These are phyloP conservation scores for Invenusta paracnida DNA, from an alignment of 2,888 invertebrate genomes.

Conservation along the genomic window DNA sequence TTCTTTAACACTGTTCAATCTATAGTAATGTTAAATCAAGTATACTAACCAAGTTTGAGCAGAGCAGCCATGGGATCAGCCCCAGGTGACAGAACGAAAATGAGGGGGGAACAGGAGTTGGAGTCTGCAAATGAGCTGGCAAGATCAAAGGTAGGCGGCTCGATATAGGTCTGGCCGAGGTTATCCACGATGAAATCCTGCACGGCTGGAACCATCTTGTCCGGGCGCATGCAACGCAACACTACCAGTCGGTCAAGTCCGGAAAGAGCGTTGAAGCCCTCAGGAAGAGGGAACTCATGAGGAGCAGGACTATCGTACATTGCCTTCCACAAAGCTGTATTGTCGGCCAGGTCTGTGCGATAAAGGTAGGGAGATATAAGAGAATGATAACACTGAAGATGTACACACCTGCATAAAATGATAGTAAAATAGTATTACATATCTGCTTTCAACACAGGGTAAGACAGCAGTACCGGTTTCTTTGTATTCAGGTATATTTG, in stretches of 20 bases:
- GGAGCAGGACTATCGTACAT: slow-evolving; percentile 74
- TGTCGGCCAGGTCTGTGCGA: neutral
- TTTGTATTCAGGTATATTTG: no score
- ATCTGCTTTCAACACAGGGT: no score
- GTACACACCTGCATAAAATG: no score
- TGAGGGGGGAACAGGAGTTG: slow-evolving; percentile 60
- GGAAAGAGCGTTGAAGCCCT: slow-evolving; percentile 66
- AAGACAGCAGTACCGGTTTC: no score
- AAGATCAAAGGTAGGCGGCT: slow-evolving; percentile 62
- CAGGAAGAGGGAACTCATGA: slow-evolving; percentile 68
- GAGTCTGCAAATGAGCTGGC: slow-evolving; percentile 62
- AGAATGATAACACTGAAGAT: no score
- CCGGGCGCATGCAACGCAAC: slow-evolving; percentile 76
- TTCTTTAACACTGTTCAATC: no score
- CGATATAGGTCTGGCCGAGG: slow-evolving; percentile 61
- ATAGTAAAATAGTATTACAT: no score
- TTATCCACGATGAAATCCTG: slow-evolving; percentile 61
- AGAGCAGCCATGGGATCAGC: slow-evolving; percentile 63
- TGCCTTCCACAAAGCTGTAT: slow-evolving; percentile 67
- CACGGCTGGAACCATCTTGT: slow-evolving; percentile 80
- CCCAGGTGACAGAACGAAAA: slow-evolving; percentile 62
- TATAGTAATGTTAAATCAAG: no score
- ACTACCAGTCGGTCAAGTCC: slow-evolving; percentile 67
- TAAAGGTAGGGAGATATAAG: neutral
- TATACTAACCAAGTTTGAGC: slow-evolving; percentile 61